phyloP scores from a whole-genome alignment of 2,113 vertebrate species.

The Anas platyrhynchos region DNA sequence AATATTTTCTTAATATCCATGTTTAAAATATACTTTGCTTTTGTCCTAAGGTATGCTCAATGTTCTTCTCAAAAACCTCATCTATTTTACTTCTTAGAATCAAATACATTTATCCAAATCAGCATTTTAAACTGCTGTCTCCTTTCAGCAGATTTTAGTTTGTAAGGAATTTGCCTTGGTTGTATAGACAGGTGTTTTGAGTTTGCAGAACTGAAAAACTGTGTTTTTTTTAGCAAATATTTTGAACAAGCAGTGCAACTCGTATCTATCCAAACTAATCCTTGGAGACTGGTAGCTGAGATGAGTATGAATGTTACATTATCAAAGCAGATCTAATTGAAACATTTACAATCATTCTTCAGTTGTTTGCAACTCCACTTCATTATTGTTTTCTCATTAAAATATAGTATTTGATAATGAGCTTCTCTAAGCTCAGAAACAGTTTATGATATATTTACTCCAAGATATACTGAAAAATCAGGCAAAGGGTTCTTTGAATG shows the following conservation, averaged over 20 bases:
- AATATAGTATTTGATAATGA: not conserved
- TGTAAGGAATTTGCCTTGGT: not conserved
- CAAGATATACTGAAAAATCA: not conserved
- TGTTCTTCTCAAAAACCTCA: not conserved
- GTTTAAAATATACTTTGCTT: not conserved
- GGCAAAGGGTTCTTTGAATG: not conserved
- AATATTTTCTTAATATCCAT: not conserved
- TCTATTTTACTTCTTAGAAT: not conserved
- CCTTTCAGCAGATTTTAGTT: not conserved
- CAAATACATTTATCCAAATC: not conserved
- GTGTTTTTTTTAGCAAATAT: not conserved
- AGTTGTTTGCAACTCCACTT: not conserved
- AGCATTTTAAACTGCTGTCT: not conserved
- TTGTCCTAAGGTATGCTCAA: not conserved
- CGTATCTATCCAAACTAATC: not conserved
- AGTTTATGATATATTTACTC: not conserved
- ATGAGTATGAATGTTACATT: not conserved
- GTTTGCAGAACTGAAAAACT: not conserved
- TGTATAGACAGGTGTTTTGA: conserved; percentile 1
- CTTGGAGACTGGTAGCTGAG: not conserved
- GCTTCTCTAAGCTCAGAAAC: not conserved
- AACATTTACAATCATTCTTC: not conserved
- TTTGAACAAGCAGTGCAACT: not conserved
- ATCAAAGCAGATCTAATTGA: not conserved
- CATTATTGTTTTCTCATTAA: not conserved